Percentiles rank a stretch among this genome's conserved stretches.
These are phyloP conservation scores for Tapera naevia DNA, from an alignment of 2,797 vertebrate genomes.

Conservation along the genomic window DNA sequence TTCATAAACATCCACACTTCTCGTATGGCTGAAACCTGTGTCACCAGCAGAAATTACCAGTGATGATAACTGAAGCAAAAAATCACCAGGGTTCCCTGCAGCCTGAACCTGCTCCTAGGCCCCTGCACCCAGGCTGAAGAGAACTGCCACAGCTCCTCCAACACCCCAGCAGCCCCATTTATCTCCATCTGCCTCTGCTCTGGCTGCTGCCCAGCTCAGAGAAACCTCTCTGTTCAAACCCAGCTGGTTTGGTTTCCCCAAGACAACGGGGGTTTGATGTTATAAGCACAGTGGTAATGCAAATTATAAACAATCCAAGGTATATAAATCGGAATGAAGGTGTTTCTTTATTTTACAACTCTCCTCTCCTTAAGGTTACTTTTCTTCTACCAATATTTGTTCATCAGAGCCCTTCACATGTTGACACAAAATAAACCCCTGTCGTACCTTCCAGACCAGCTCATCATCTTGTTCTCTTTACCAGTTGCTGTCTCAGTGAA, in stretches of 20 bases:
- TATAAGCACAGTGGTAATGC: no score
- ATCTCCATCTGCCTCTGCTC: constrained; percentile 69
- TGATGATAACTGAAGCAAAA: not conserved
- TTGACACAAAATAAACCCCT: not conserved
- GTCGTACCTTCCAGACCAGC: no score
- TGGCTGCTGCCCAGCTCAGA: not conserved
- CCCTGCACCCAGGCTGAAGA: not conserved
- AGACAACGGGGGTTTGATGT: no score
- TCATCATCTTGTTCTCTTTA: not conserved
- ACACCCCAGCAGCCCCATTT: not conserved
- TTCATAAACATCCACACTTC: not conserved
- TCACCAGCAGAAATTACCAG: not conserved
- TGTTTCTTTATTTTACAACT: no score
- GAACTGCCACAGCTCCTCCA: not conserved
- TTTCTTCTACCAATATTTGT: not conserved
- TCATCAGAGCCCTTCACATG: not conserved
- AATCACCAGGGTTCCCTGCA: not conserved
- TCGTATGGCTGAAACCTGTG: not conserved
- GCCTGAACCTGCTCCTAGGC: not conserved
- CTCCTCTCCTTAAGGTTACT: not conserved
- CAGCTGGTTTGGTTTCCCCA: no score
- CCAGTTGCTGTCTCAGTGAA: not conserved
- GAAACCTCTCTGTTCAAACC: no score
- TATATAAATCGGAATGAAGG: no score
- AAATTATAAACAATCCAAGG: no score